Evolutionary conservation across 2,888 invertebrate species (phyloP).

Genomic region (Idaea straminata): DNA sequence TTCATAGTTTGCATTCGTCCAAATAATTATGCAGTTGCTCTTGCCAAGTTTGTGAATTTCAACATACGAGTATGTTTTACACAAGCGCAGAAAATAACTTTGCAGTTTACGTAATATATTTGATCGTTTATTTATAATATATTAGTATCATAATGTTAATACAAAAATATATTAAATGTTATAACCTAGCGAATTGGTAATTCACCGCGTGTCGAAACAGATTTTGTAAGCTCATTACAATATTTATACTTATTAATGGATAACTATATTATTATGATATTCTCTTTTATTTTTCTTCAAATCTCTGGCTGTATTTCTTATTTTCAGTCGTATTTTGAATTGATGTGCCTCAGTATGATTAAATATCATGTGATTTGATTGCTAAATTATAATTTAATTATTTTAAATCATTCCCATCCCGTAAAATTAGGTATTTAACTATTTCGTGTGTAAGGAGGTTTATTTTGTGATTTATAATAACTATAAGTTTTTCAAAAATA

Average conservation of each 20-base stretch:
- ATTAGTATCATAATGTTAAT: slow-evolving; percentile 24
- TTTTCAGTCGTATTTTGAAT: neutral
- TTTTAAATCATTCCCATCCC: neutral
- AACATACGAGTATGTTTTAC: too few relatives aligned
- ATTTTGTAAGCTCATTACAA: slow-evolving; percentile 31
- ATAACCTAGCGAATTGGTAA: slow-evolving; percentile 23
- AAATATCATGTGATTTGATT: neutral
- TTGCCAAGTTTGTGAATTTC: too few relatives aligned
- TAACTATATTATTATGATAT: slow-evolving; percentile 7
- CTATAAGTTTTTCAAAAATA: slow-evolving; percentile 35
- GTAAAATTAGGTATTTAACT: neutral
- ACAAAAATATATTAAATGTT: slow-evolving; percentile 25
- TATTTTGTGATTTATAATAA: slow-evolving; percentile 23
- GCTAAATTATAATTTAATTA: neutral
- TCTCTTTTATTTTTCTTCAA: slow-evolving; percentile 19
- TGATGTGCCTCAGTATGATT: slow-evolving; percentile 2
- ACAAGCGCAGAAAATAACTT: slow-evolving; percentile 9
- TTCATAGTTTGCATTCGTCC: too few relatives aligned
- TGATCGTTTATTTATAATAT: slow-evolving; percentile 15
- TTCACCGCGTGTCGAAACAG: slow-evolving; percentile 35
- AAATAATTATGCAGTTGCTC: too few relatives aligned
- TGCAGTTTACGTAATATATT: slow-evolving; percentile 23
- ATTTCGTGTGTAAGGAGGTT: neutral
- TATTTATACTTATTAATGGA: slow-evolving; percentile 1
- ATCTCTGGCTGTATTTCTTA: slow-evolving; percentile 17